Base-by-base conservation (phyloP, 2,888 invertebrate species). In the Cephus rjabovi region DNA sequence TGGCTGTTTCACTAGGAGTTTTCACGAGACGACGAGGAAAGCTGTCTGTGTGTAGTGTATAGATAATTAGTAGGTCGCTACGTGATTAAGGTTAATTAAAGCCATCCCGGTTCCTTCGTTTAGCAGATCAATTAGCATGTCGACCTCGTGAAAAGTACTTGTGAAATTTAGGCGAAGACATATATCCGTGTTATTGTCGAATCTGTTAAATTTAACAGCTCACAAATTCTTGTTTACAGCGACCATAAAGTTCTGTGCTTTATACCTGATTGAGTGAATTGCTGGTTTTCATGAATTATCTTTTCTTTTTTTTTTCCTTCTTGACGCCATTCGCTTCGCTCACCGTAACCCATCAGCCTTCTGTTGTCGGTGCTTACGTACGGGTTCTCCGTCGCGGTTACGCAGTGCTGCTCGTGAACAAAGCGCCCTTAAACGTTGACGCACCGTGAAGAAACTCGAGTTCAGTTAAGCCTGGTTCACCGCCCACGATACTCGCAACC, bases 61-160 rank as follows among this genome's bases (percentile, higher is more conserved):
- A 81, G 82, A 81, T 85, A 87, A 88, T 88, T 88, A 88, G 81
- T 88, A 86, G 88, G 88, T 82, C 88, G 87, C 79, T 78, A 73
- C 79, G 80, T 83, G 85, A 87, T 88, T 88, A 88, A 88, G 85
- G 82, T 81, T 84, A 84, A 86, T 86, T 85, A 83, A 86, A 87
- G 84, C 80, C 83, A 79, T 83, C 71, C 71, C 80, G 79, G 34
- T 79, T 69, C 74, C 79, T 76, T 75, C 77, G 76, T 77, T 69
- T 74, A 74, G 76, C 79, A 75, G 76, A 81, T 86, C 81, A 83
- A 86, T 87, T 84, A 79, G 23, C 56, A 56, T 23, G 56, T 23
- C 23, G 56, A 56, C 23, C 56, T 56, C 56, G 56, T 56, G 56
- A 56, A 56, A 56, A 56, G 6, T 40, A 40, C 23, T 40, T 40